phyloP scores from a whole-genome alignment of 1,140 invertebrate species.

The Ips nitidus region DNA sequence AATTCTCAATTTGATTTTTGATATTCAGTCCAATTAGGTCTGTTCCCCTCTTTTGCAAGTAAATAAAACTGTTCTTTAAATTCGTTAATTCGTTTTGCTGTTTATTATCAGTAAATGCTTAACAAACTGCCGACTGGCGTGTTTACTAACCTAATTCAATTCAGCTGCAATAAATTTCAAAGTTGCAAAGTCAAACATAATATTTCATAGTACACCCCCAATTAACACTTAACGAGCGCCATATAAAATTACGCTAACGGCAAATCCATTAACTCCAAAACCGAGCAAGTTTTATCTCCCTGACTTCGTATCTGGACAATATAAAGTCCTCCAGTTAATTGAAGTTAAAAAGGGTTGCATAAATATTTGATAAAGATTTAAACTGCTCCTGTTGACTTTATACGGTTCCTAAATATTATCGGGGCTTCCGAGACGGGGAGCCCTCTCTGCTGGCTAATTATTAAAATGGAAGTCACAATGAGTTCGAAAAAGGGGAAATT shows the following conservation, averaged over 20 bases:
- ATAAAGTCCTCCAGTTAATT: conserved; percentile 25
- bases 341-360: conserved; percentile 35
- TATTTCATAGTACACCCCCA: too few species aligned
- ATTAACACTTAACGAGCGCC: background rate
- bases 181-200: too few species aligned
- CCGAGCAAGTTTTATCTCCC: conserved; percentile 9
- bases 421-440: conserved; percentile 11
- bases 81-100: too few species aligned
- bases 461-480: conserved; percentile 29
- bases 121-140: too few species aligned
- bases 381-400: conserved; percentile 30
- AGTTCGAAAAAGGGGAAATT: conserved; percentile 25
- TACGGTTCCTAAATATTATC: conserved; percentile 30
- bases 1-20: too few species aligned
- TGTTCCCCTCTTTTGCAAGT: too few species aligned
- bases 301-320: conserved; percentile 24
- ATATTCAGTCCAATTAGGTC: too few species aligned
- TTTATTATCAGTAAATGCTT: too few species aligned
- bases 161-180: too few species aligned
- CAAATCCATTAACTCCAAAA: conserved; percentile 2
- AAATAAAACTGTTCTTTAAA: too few species aligned
- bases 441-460: conserved; percentile 28
- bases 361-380: conserved; percentile 33
- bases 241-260: background rate
- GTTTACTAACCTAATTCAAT: too few species aligned